phyloP scores from a whole-genome alignment of 1,140 invertebrate genomes.

The Conopomorpha cramerella region DNA sequence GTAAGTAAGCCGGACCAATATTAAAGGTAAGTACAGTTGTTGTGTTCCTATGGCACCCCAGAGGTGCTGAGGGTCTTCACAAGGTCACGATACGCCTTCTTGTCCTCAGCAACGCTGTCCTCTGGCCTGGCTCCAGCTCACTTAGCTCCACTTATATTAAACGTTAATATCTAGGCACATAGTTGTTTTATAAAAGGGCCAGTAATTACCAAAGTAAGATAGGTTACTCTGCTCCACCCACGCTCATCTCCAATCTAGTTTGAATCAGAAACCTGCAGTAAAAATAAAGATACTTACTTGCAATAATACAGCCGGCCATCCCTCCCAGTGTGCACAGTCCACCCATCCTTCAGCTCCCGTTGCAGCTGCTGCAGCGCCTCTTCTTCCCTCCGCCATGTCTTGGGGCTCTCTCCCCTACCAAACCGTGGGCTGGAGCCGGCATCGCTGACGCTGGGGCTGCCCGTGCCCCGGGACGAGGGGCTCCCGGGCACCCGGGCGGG shows the following conservation, averaged over 20 bases:
- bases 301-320: conserved; percentile 78
- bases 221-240: no score
- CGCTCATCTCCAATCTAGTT: conserved; percentile 1
- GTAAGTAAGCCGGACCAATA: no score
- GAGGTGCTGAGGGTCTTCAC: no score
- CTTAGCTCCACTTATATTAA: no score
- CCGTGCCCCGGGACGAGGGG: conserved; percentile 31
- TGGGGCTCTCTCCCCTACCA: conserved; percentile 15
- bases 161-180: background rate
- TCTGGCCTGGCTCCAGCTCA: no score
- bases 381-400: conserved; percentile 32
- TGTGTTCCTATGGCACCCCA: no score
- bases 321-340: conserved; percentile 73
- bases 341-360: conserved; percentile 64
- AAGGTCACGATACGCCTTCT: no score
- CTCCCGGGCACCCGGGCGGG: conserved; percentile 26
- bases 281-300: conserved; percentile 68
- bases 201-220: background rate
- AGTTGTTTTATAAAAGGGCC: background rate
- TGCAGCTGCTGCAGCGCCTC: conserved; percentile 56
- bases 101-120: no score
- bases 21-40: no score
- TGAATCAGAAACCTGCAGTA: background rate
- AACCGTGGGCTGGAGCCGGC: conserved; percentile 27
- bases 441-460: conserved; percentile 25